These are phyloP conservation scores for Macaca mulatta DNA, from an alignment of 2,113 vertebrate genomes.

Conservation along the genomic window DNA sequence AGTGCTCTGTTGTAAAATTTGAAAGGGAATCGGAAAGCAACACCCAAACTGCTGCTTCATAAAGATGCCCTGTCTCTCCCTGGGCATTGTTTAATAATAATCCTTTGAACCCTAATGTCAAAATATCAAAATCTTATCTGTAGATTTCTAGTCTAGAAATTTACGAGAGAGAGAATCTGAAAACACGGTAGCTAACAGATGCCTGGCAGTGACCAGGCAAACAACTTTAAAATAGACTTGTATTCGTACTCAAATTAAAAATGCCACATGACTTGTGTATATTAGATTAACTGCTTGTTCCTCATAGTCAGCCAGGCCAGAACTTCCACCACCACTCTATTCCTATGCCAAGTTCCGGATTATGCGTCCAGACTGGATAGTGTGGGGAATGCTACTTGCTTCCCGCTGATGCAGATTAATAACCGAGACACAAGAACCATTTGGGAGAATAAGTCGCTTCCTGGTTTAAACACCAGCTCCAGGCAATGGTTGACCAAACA, in stretches of 20 bases:
- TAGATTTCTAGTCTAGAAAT: neutral
- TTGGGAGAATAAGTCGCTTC: conserved; percentile 56
- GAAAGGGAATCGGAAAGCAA: neutral
- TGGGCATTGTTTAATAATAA: neutral
- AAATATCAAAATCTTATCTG: neutral
- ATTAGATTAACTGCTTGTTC: conserved; percentile 65
- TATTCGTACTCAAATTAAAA: conserved; percentile 69
- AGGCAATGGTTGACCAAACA: conserved; percentile 38
- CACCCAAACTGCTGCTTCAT: neutral
- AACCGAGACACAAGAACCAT: conserved; percentile 37
- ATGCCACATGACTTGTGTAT: conserved; percentile 62
- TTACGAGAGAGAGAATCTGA: neutral
- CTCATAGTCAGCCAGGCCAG: conserved; percentile 25
- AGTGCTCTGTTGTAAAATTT: neutral
- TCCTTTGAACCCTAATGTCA: neutral
- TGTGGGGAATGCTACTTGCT: conserved; percentile 12
- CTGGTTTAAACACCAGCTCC: conserved; percentile 44
- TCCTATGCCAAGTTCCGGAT: conserved; percentile 49
- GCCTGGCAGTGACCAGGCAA: conserved; percentile 59
- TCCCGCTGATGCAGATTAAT: conserved; percentile 50
- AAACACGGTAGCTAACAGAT: conserved; percentile 58
- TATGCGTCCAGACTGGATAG: conserved; percentile 22
- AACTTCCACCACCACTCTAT: neutral
- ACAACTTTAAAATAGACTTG: conserved; percentile 71
- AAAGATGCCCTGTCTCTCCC: neutral